Evolutionary conservation across 2,113 vertebrate genomes (phyloP).

Genomic region (Notarius quadriscutis): DNA sequence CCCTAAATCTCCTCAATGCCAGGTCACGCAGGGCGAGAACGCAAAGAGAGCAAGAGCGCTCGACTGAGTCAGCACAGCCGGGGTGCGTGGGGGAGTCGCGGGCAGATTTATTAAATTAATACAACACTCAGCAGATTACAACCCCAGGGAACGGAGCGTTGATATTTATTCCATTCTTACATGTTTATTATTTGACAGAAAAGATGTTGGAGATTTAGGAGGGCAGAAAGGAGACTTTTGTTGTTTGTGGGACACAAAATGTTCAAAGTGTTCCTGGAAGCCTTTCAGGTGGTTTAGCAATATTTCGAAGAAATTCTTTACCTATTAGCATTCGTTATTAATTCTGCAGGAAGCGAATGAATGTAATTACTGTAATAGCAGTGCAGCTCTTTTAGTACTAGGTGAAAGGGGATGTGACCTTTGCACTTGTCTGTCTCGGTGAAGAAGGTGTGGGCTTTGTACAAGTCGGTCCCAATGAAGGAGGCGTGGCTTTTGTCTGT

Average conservation of each 20-base stretch:
- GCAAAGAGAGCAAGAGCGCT: background rate
- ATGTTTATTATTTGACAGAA: constrained; percentile 33
- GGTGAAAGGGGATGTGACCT: too few species aligned
- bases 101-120: constrained; percentile 53
- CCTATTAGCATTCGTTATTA: background rate
- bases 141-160: constrained; percentile 20
- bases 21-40: constrained; percentile 47
- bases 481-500: background rate
- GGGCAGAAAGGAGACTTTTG: background rate
- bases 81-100: background rate
- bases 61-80: constrained; percentile 29
- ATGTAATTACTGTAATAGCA: background rate
- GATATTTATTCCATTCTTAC: constrained; percentile 36
- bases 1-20: constrained; percentile 46
- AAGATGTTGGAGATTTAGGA: constrained; percentile 35
- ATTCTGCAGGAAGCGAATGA: background rate
- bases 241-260: background rate
- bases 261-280: background rate
- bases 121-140: constrained; percentile 49
- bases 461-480: background rate
- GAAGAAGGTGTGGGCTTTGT: background rate
- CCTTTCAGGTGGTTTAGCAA: background rate
- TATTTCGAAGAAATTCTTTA: background rate
- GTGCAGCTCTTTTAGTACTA: background rate
- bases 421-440: background rate